These are phyloP conservation scores for Eptatretus burgeri DNA, from an alignment of 2,113 vertebrate genomes.

Conservation along the genomic window DNA sequence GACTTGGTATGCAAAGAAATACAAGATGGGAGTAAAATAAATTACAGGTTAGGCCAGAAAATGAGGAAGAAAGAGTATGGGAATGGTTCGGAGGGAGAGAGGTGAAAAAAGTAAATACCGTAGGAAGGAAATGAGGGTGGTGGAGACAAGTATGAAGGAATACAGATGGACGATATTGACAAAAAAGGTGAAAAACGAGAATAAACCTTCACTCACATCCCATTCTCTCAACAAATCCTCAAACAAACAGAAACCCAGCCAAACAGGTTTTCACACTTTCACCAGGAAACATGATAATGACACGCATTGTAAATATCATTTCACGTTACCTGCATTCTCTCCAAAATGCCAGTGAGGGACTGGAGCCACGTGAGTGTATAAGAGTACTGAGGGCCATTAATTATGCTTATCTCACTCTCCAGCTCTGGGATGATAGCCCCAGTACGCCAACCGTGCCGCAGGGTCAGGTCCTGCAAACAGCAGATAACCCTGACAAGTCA, in stretches of 20 bases:
- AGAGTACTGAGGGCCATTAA: conserved; percentile 37
- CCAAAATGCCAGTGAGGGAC: conserved; percentile 28
- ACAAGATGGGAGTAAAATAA: too few relatives aligned
- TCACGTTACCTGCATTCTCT: conserved; percentile 28
- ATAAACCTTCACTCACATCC: not conserved
- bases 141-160: not conserved
- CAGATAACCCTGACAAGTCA: not conserved
- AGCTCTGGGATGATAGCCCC: conserved; percentile 35
- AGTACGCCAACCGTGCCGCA: conserved; percentile 32
- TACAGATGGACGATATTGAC: not conserved
- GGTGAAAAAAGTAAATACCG: too few relatives aligned
- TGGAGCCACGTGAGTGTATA: conserved; percentile 40
- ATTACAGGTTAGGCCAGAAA: too few relatives aligned
- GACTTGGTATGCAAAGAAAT: too few relatives aligned
- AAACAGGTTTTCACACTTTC: accelerated
- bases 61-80: too few relatives aligned
- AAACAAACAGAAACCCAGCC: accelerated
- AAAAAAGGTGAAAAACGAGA: not conserved
- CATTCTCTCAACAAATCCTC: not conserved
- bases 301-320: accelerated
- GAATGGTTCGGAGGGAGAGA: too few relatives aligned
- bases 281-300: accelerated
- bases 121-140: not conserved
- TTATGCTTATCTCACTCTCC: conserved; percentile 30
- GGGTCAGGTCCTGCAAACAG: conserved; percentile 25